Evolutionary conservation across 2,113 vertebrate species (phyloP).

Genomic region (Ageneiosus marmoratus): DNA sequence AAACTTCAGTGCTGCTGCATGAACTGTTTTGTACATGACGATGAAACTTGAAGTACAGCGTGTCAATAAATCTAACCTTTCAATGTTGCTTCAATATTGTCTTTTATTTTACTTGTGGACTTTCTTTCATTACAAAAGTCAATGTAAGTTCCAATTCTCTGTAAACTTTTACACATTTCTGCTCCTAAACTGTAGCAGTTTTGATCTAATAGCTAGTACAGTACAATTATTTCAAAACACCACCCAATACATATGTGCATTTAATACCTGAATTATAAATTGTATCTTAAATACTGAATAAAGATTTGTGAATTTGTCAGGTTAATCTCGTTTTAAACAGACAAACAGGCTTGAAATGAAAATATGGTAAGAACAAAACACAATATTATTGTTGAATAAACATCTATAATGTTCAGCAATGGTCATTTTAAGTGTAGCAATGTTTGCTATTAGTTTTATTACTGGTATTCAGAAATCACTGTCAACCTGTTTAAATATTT

Average conservation of each 20-base stretch:
- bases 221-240: not conserved
- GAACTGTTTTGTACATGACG: conserved; percentile 69
- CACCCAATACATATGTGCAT: not conserved
- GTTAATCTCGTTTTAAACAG: not conserved
- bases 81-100: conserved; percentile 38
- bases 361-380: not conserved
- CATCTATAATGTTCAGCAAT: not conserved
- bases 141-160: not conserved
- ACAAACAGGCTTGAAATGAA: not conserved
- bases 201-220: not conserved
- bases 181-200: not conserved
- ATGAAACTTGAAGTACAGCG: conserved; percentile 59
- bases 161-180: not conserved
- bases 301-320: conserved; percentile 8
- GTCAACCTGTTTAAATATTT: not conserved
- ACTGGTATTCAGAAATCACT: not conserved
- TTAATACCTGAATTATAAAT: conserved; percentile 1
- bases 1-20: conserved; percentile 73
- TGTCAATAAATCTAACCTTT: conserved; percentile 63
- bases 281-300: not conserved
- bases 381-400: not conserved
- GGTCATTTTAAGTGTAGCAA: not conserved
- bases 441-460: not conserved
- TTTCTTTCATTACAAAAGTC: not conserved
- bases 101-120: conserved; percentile 1